Percentiles rank a stretch among this genome's conserved stretches.
Evolutionary conservation across 2,113 vertebrate genomes (phyloP).

Genomic region (Mesitornis unicolor): DNA sequence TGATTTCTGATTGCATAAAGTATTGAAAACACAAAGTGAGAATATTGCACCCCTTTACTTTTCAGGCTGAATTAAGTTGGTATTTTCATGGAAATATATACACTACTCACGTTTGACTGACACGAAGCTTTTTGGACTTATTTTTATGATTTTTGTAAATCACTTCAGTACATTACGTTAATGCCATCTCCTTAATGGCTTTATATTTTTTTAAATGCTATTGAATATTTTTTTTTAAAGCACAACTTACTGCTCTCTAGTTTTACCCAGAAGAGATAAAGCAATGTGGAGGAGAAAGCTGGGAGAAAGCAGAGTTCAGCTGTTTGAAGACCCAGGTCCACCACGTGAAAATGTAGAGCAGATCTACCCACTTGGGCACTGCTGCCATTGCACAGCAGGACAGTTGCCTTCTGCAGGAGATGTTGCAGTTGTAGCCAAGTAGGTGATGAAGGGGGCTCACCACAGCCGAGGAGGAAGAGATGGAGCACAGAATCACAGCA

Average conservation of each 20-base stretch:
- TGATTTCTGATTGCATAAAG: slow-evolving; percentile 10
- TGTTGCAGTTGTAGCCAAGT: background rate
- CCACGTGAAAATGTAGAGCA: background rate
- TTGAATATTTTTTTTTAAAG: background rate
- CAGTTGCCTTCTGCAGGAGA: background rate
- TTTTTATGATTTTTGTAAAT: background rate
- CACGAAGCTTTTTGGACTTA: background rate
- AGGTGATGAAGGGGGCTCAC: background rate
- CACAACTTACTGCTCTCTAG: background rate
- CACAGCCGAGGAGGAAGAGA: background rate
- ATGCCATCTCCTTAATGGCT: background rate
- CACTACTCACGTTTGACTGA: background rate
- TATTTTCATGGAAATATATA: slow-evolving; percentile 9
- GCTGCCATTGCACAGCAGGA: background rate
- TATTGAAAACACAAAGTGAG: background rate
- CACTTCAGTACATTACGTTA: background rate
- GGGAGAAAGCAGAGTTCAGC: background rate
- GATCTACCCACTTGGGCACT: background rate
- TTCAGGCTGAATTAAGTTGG: background rate
- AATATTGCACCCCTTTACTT: background rate
- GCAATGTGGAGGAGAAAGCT: too few species aligned
- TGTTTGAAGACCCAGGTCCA: background rate
- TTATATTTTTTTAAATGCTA: background rate
- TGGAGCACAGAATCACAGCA: too few species aligned
- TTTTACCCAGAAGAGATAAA: background rate